A percentile compares a stretch with the other conserved stretches of the same genome.
These are phyloP conservation scores for Capromys pilorides DNA, from an alignment of 2,797 vertebrate species.

Conservation along the genomic window DNA sequence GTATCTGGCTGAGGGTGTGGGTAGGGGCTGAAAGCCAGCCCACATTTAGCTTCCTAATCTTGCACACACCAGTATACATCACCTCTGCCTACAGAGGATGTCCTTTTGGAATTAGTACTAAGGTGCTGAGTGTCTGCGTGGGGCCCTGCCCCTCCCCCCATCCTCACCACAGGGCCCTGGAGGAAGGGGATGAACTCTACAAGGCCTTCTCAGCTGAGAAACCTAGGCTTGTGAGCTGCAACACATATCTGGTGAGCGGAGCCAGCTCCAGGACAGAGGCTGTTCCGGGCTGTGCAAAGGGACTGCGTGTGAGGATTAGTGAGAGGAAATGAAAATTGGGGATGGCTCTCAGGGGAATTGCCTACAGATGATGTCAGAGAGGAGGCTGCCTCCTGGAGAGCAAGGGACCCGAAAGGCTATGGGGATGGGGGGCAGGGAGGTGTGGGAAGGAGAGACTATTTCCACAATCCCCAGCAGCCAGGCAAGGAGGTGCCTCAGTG, in stretches of 20 bases:
- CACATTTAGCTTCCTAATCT: not conserved
- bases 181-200: conserved; percentile 40
- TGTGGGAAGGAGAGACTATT: conserved; percentile 36
- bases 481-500: conserved; percentile 12
- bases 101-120: conserved; percentile 56
- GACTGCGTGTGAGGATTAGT: conserved; percentile 76
- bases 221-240: conserved; percentile 61
- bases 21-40: not conserved
- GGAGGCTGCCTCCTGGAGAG: conserved; percentile 71
- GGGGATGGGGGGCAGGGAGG: not conserved
- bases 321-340: conserved; percentile 81
- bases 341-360: conserved; percentile 76
- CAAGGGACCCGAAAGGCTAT: conserved; percentile 62
- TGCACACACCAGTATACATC: not conserved
- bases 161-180: not conserved
- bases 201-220: conserved; percentile 55
- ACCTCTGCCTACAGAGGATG: conserved; percentile 32
- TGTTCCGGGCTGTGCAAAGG: conserved; percentile 77
- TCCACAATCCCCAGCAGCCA: conserved; percentile 27
- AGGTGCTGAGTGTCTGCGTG: conserved; percentile 33
- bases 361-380: conserved; percentile 76
- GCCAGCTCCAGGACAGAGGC: conserved; percentile 74
- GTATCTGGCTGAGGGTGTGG: not conserved
- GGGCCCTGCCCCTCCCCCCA: not conserved
- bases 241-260: conserved; percentile 63